Base-by-base conservation (phyloP, 2,797 vertebrate genomes). In the Xyrichtys novacula region DNA sequence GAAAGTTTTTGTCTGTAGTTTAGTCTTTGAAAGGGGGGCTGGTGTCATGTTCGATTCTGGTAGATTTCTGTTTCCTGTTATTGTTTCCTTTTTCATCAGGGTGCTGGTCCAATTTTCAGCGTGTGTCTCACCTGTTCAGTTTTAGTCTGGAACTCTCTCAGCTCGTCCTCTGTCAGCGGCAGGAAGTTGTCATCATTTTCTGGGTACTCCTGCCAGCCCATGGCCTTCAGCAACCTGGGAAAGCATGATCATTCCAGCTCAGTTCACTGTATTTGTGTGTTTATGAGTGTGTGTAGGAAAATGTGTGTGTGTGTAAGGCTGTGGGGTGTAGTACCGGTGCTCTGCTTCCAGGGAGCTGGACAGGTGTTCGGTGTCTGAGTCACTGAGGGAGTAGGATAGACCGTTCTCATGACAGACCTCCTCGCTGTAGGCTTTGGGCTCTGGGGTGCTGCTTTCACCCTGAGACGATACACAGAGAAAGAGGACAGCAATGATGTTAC, bases 201-300 rank as follows among this genome's bases (percentile, higher is more conserved):
- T 80, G 98, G 97, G 81, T 96, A 95, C 74, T 99, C 98, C 92
- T 99, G 96, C 98, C 98, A 99, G 85, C 98, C 98, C 98, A 99
- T 99, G 88, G 96, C 96, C 94, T 97, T 99, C 91, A 99, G 85
- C 92, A 99, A 95, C 91, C 98, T 99, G 43, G 1, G 25, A 32
- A 40, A 31, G 25, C 3, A 71, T 0, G 25, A 43, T 4, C 0
- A 63, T 23, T 19, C 23, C 36, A 59, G 20, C 32, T 71, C 43
- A 83, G 57, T 7, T 46, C 8, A 9, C 0, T 46, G 10, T 10
- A 26, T 19, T 12, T 20, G 31, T 23, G 17, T 3, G 9, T 26
- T 42, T 31, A n/a, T 12, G 38, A 42, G 56, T 32, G 32, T 39
- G 34, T 15, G 25, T 19, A 19, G 22, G 16, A 36, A 29, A 26